Base-by-base conservation (phyloP, 2,888 invertebrate genomes). In the Allolobophora icterica region DNA sequence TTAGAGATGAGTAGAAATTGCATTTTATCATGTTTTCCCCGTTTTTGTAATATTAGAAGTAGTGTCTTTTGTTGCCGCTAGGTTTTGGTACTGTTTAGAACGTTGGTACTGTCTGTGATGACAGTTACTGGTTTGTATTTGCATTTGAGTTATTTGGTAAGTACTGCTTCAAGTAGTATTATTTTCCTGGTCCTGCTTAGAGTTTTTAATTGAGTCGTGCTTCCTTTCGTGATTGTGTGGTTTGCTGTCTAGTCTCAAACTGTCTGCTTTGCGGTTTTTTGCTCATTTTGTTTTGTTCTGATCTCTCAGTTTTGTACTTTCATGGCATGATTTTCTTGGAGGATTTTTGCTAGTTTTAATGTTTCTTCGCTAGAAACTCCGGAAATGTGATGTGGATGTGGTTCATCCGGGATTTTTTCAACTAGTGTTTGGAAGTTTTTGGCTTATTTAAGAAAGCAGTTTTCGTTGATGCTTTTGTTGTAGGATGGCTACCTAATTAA, bases 111-210 rank as follows among this genome's bases (percentile, higher is more conserved):
- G n/a, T 71, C n/a, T 71, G 71, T 13, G n/a, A 71, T 71, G 71
- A 71, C 71, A n/a, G 71, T 5, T 71, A n/a, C 71, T 71, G 71
- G 71, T 71, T n/a, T 71, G n/a, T n/a, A 8, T 71, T n/a, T 71
- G n/a, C 71, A 71, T 71, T 71, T 71, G 71, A 71, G 71, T 71
- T 71, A 71, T 71, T n/a, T n/a, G 30, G 71, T n/a, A n/a, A n/a
- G n/a, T 71, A 71, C 71, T 71, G 71, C 71, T 71, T 71, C 0
- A 8, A 6, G 71, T 71, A 71, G 71, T 71, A n/a, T 30, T 71
- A 71, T 30, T 71, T 71, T 1, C 13, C 30, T 71, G 71, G 71
- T 71, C 30, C 71, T 71, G 71, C n/a, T 71, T 71, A 71, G 71
- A 71, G 71, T 71, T 71, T 71, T 71, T 71, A 71, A 71, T 71